Evolutionary conservation across 2,888 invertebrate genomes (phyloP).

Genomic region (Megamerina dolium): DNA sequence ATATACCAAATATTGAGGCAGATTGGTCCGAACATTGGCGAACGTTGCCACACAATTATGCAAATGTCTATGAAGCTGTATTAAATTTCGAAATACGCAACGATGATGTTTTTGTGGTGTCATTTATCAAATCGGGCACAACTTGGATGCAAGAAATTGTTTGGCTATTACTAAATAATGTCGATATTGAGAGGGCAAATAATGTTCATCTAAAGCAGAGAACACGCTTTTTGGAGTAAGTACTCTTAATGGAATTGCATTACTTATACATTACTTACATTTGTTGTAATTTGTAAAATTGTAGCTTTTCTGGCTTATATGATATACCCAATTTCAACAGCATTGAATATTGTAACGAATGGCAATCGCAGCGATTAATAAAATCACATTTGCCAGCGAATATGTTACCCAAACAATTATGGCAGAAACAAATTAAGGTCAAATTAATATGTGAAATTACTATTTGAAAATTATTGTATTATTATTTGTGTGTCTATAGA

Average conservation of each 20-base stretch:
- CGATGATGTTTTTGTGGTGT: slow-evolving; percentile 27
- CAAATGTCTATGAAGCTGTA: slow-evolving; percentile 4
- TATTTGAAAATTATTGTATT: neutral
- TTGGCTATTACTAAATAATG: slow-evolving; percentile 27
- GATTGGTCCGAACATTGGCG: slow-evolving; percentile 22
- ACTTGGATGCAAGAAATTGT: slow-evolving; percentile 31
- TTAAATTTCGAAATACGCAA: slow-evolving; percentile 23
- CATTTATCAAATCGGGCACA: slow-evolving; percentile 27
- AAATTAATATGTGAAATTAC: too few species aligned
- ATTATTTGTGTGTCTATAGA: slow-evolving; percentile 37
- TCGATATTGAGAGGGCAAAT: slow-evolving; percentile 24
- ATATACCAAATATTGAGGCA: slow-evolving; percentile 19
- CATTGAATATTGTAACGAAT: slow-evolving; percentile 1
- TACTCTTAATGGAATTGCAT: too few species aligned
- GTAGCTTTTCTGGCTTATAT: neutral
- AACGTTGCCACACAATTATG: slow-evolving; percentile 10
- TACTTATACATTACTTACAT: neutral
- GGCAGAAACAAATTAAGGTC: slow-evolving; percentile 27
- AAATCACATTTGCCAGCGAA: slow-evolving; percentile 28
- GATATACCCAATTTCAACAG: too few species aligned
- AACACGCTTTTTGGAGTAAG: slow-evolving; percentile 23
- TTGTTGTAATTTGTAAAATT: neutral
- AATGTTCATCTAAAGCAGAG: slow-evolving; percentile 8
- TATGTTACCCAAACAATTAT: slow-evolving; percentile 24
- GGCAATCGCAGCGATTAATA: slow-evolving; percentile 24